Percentiles rank a stretch among this genome's conserved stretches.
These are phyloP conservation scores for Montifringilla adamsi DNA, from an alignment of 2,113 vertebrate genomes.

Conservation along the genomic window DNA sequence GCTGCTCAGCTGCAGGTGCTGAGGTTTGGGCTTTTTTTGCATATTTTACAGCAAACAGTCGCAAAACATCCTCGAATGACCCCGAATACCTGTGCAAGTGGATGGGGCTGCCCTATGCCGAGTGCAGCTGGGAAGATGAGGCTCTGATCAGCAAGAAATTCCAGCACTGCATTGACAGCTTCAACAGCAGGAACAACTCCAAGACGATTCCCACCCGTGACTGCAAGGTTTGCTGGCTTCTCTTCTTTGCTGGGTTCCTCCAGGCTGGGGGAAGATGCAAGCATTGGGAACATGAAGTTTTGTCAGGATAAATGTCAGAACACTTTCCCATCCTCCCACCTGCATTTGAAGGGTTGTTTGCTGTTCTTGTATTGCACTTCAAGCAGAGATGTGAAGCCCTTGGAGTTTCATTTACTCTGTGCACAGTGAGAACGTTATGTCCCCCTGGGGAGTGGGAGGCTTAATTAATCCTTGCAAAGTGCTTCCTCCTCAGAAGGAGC, in stretches of 20 bases:
- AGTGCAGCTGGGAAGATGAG: constrained; percentile 98
- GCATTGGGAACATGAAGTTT: background rate
- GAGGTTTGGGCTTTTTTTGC: background rate
- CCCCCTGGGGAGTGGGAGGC: background rate
- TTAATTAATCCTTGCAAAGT: constrained; percentile 17
- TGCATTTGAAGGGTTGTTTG: background rate
- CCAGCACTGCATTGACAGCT: constrained; percentile 87
- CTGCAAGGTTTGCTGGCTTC: constrained; percentile 83
- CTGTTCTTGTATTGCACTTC: background rate
- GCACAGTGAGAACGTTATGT: background rate
- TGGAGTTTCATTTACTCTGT: background rate
- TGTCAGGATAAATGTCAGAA: background rate
- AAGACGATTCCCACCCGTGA: constrained; percentile 94
- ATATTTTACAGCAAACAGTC: constrained; percentile 82
- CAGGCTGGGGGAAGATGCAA: background rate
- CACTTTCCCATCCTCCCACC: background rate
- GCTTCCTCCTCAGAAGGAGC: background rate
- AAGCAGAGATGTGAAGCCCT: background rate
- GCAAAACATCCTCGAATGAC: constrained; percentile 86
- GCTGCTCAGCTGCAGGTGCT: background rate
- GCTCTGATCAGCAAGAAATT: constrained; percentile 93
- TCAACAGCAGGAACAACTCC: constrained; percentile 85
- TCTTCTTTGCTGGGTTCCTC: background rate
- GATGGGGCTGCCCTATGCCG: constrained; percentile 96
- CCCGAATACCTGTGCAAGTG: constrained; percentile 97